phyloP scores from a whole-genome alignment of 2,888 invertebrate species.

The Calameuta filiformis region DNA sequence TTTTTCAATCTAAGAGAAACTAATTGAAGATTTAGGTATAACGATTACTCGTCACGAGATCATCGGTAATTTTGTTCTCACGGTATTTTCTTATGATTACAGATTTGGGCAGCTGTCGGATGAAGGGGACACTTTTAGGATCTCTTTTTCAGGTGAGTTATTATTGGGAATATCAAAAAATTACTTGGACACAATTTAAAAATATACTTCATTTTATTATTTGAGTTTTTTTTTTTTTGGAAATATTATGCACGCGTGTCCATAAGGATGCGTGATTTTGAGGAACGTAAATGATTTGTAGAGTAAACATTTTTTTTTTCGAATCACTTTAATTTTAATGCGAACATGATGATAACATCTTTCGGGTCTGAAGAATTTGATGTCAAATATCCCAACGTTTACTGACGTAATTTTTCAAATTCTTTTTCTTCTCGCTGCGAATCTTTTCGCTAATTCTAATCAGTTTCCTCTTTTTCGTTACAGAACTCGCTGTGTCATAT shows the following conservation, averaged over 20 bases:
- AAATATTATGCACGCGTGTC: not conserved
- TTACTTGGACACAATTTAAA: not conserved
- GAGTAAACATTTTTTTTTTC: slow-evolving; percentile 24
- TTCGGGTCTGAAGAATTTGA: slow-evolving; percentile 52
- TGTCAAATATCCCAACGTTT: slow-evolving; percentile 39
- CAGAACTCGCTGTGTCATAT: too few species aligned
- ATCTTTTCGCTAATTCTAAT: too few species aligned
- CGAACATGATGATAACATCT: slow-evolving; percentile 45
- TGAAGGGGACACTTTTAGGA: slow-evolving; percentile 21
- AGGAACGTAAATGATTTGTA: slow-evolving; percentile 17
- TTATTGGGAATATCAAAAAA: too few species aligned
- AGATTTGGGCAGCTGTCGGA: slow-evolving; percentile 30
- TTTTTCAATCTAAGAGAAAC: too few species aligned
- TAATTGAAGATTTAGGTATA: too few species aligned
- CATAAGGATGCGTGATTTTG: too few species aligned
- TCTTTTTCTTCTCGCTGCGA: not conserved
- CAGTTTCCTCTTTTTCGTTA: too few species aligned
- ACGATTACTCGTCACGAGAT: too few species aligned
- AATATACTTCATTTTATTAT: not conserved
- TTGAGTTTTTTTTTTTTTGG: not conserved
- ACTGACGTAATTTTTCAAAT: slow-evolving; percentile 1
- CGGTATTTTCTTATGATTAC: slow-evolving; percentile 26
- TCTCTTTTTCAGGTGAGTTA: slow-evolving; percentile 10
- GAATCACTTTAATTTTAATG: slow-evolving; percentile 15
- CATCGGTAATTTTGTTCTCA: too few species aligned